Conservation (phyloP, 2,797 vertebrate species). For the Denticeps clupeoides region DNA sequence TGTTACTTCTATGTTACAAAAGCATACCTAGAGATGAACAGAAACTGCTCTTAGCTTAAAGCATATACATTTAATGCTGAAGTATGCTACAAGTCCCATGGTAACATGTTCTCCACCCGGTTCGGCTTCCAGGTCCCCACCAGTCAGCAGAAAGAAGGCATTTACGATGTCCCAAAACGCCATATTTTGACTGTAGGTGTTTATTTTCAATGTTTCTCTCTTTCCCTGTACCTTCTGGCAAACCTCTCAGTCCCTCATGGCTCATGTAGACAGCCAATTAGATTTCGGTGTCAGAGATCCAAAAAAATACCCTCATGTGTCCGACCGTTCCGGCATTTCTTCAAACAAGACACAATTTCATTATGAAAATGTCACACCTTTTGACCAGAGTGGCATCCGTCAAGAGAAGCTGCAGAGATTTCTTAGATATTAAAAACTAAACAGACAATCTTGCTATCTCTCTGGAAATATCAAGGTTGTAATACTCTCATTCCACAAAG, state of each 20-base stretch:
- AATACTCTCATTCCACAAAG: conserved; percentile 55
- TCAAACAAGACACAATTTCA: too few relatives aligned
- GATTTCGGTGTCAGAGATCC: too few relatives aligned
- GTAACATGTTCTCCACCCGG: conserved; percentile 5
- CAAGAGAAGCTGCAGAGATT: too few relatives aligned
- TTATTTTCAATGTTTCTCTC: conserved; percentile 25
- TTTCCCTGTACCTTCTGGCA: background rate
- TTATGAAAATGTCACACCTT: too few relatives aligned
- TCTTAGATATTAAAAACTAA: too few relatives aligned
- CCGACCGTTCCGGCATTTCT: too few relatives aligned
- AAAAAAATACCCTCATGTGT: too few relatives aligned
- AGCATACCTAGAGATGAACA: too few relatives aligned
- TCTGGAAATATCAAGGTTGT: conserved; percentile 49
- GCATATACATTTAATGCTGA: background rate
- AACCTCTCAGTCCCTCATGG: conserved; percentile 44
- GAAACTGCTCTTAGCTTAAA: too few relatives aligned
- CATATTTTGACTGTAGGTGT: conserved; percentile 99
- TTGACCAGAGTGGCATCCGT: too few relatives aligned
- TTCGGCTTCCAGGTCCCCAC: conserved; percentile 76
- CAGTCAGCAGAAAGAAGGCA: conserved; percentile 98
- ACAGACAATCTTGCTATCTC: conserved; percentile 35
- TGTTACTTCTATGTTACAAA: too few relatives aligned
- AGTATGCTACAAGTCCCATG: background rate
- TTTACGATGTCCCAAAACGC: conserved; percentile 99
- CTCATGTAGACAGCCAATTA: too few relatives aligned